Base-by-base conservation (phyloP, 2,888 invertebrate genomes). In the Drosophila lacicola region DNA sequence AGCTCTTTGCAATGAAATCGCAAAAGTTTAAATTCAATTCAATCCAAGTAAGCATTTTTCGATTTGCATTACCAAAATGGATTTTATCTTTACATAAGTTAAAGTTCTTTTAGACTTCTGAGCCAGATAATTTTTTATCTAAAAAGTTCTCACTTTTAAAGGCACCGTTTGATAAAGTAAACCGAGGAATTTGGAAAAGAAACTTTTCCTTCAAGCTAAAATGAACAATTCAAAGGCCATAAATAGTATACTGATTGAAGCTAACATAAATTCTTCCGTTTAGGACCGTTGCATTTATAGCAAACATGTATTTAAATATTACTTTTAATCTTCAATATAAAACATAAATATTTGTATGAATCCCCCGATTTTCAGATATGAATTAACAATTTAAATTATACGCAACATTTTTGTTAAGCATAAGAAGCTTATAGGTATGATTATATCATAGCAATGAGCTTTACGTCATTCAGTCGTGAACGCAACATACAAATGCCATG, bases 11-110 rank as follows among this genome's bases (percentile, higher is more conserved):
- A 75, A 75, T 71, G 41, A 78, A 86, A 86, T 86, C 69, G 71
- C 80, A 25, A 83, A 86, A 85, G 81, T 85, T 85, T 78, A 74
- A 88, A 78, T 73, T 82, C 68, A 78, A 85, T 78, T 80, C 75
- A 25, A 65, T 70, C 17, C 54, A 58, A 70, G 50, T 50, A 45
- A 61, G 44, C 61, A 55, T 64, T 57, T 67, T 54, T 63, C 51
- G 54, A 77, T 74, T 84, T 70, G 57, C 61, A 70, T 77, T 45
- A 61, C 36, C 44, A 42, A 55, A 62, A 64, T 49, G 33, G 29
- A 34, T 61, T 61, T 55, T 36, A 37, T 34, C 37, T 13, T 4
- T 37, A 44, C 14, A 60, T 29, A 44, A 14, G 17, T 49, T 29
- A n/a, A 54, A 54, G 29, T 49, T 41, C 14, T 17, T 11, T 17